Base-by-base conservation (phyloP, 2,113 vertebrate genomes). In the Phyllostomus discolor region DNA sequence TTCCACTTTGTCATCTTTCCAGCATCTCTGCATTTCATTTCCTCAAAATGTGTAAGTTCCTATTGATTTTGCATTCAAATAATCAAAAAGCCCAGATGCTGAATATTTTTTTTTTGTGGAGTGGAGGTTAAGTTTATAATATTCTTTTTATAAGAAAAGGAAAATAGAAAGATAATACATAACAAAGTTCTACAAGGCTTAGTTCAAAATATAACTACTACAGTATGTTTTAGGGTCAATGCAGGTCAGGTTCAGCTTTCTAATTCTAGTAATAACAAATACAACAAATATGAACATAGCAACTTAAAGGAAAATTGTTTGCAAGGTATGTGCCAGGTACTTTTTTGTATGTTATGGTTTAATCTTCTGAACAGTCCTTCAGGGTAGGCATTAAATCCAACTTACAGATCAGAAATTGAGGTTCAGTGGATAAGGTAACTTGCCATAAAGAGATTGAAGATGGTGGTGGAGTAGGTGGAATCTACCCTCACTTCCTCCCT, bases 51-150 rank as follows among this genome's bases (percentile, higher is more conserved):
- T 93, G 38, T 90, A 83, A 97, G 95, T 75, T 91, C 72, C 67
- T 92, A 52, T 96, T 93, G 69, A 86, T 89, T 95, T 50, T 94
- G 57, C 93, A 96, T 95, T 92, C 81, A 90, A 95, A 91, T 83
- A 86, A 84, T 79, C 79, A 93, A 70, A 92, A 93, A 94, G 24
- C 50, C 75, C 75, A 96, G 75, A 97, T 95, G 84, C 35, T 81
- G 38, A 81, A 41, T 72, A 81, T 96, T 87, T 43, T 54, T 48
- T 48, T 48, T 48, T 5, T 4, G 35, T 11, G 1, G 9, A 2
- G 35, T 11, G 1, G 7, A 2, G 11, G 8, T 89, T 87, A 96
- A 86, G 62, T 89, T 97, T 92, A 87, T 81, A 22, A n/a, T 79
- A 43, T 20, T 90, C 5, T 57, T 90, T 94, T 94, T 70, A 95